Evolutionary conservation across 1,140 invertebrate genomes (phyloP).

Genomic region (Procambarus virginalis): DNA sequence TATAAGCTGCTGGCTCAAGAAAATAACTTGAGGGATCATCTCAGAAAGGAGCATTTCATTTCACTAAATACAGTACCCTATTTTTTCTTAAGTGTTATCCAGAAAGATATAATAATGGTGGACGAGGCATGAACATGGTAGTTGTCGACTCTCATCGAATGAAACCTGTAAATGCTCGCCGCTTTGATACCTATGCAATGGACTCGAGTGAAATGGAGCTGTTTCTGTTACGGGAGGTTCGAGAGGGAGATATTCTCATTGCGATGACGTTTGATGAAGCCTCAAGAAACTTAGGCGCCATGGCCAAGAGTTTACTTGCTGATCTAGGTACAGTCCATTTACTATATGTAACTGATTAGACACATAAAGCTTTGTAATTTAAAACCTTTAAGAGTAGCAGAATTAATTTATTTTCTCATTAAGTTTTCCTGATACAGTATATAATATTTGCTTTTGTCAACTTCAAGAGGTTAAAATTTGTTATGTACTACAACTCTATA

Average conservation of each 20-base stretch:
- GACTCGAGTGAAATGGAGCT: slow-evolving; percentile 55
- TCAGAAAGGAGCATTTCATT: neutral
- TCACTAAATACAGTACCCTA: neutral
- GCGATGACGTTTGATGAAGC: slow-evolving; percentile 58
- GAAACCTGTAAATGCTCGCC: slow-evolving; percentile 43
- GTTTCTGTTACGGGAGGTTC: slow-evolving; percentile 47
- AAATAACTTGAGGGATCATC: neutral
- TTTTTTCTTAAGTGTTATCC: slow-evolving; percentile 39
- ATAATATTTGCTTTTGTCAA: too few species aligned
- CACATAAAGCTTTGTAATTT: too few species aligned
- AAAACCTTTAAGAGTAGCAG: too few species aligned
- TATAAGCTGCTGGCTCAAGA: neutral
- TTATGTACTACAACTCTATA: too few species aligned
- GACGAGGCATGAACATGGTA: slow-evolving; percentile 59
- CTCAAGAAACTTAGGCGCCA: slow-evolving; percentile 42
- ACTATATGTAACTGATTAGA: too few species aligned
- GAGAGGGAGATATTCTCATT: slow-evolving; percentile 55
- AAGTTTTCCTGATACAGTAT: too few species aligned
- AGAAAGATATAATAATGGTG: slow-evolving; percentile 56
- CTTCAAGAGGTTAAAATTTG: too few species aligned
- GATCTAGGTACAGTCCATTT: slow-evolving; percentile 27
- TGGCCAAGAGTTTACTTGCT: slow-evolving; percentile 44
- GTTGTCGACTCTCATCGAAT: slow-evolving; percentile 39
- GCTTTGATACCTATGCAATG: slow-evolving; percentile 60
- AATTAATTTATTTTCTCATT: too few species aligned